A percentile compares a stretch with the other conserved stretches of the same genome.
These are phyloP conservation scores for Tupaia chinensis DNA, from an alignment of 2,113 vertebrate genomes.

Conservation along the genomic window DNA sequence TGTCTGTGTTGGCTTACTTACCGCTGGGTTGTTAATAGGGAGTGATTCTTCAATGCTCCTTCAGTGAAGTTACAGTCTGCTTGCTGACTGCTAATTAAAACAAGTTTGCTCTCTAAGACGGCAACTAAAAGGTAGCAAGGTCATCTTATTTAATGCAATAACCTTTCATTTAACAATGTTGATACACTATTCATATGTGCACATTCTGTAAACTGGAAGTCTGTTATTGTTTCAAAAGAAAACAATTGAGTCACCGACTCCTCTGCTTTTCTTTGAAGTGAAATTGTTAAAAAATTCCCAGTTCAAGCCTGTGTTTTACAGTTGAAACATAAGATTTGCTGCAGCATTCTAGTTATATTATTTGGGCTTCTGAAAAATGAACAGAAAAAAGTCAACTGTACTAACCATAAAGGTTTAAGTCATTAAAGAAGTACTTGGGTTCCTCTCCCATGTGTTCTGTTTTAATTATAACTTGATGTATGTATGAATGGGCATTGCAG, in stretches of 20 bases:
- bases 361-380: conserved; percentile 64
- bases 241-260: conserved; percentile 73
- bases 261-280: conserved; percentile 66
- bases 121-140: conserved; percentile 89
- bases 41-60: conserved; percentile 93
- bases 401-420: conserved; percentile 32
- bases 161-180: conserved; percentile 87
- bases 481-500: conserved; percentile 33
- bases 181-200: conserved; percentile 72
- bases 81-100: conserved; percentile 94
- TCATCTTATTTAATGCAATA: conserved; percentile 88
- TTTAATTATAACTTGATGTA: conserved; percentile 63
- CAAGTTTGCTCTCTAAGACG: conserved; percentile 90
- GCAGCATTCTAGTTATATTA: conserved; percentile 42
- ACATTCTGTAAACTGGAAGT: conserved; percentile 75
- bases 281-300: conserved; percentile 56
- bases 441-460: conserved; percentile 5
- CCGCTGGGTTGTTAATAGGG: conserved; percentile 94
- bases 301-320: neutral
- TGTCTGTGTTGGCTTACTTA: conserved; percentile 93
- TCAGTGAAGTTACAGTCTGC: conserved; percentile 92
- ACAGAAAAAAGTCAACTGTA: neutral
- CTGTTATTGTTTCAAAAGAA: conserved; percentile 75
- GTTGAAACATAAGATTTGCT: conserved; percentile 56
- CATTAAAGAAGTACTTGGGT: conserved; percentile 10